Conservation (phyloP, 2,113 vertebrate genomes). For the Grallaria varia region DNA sequence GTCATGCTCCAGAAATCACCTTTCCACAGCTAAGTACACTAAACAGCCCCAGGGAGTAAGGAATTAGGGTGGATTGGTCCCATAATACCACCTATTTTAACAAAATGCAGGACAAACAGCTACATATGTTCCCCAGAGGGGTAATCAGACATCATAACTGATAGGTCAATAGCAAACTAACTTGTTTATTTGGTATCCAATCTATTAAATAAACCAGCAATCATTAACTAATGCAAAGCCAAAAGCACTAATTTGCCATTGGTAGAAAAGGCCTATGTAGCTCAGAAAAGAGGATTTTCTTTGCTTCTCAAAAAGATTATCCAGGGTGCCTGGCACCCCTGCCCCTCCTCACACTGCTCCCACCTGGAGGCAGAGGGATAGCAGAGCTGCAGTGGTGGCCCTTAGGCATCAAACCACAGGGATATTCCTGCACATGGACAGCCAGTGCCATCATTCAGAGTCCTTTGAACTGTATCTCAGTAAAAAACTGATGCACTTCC, state of each 20-base stretch:
- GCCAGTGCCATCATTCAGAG: not conserved
- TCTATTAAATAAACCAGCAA: slow-evolving; percentile 62
- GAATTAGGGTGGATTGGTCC: slow-evolving; percentile 66
- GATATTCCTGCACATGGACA: not conserved
- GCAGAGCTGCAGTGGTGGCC: not conserved
- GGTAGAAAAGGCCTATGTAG: not conserved
- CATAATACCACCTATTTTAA: slow-evolving; percentile 54
- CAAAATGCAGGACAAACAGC: slow-evolving; percentile 54
- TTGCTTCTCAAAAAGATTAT: not conserved
- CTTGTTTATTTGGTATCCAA: slow-evolving; percentile 45
- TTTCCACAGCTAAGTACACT: slow-evolving; percentile 63
- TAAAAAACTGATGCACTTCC: not conserved
- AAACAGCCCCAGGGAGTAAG: slow-evolving; percentile 55
- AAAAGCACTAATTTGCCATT: not conserved
- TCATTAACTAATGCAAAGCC: slow-evolving; percentile 9
- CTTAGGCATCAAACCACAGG: not conserved
- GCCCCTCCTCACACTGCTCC: not conserved
- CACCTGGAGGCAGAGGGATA: not conserved
- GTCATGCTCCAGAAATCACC: slow-evolving; percentile 73
- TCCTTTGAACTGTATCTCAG: not conserved
- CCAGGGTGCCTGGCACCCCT: not conserved
- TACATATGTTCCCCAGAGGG: slow-evolving; percentile 54
- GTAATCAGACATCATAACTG: slow-evolving; percentile 33
- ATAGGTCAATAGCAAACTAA: slow-evolving; percentile 49
- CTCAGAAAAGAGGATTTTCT: not conserved